Evolutionary conservation across 2,113 vertebrate species (phyloP).

Genomic region (Salvator merianae): DNA sequence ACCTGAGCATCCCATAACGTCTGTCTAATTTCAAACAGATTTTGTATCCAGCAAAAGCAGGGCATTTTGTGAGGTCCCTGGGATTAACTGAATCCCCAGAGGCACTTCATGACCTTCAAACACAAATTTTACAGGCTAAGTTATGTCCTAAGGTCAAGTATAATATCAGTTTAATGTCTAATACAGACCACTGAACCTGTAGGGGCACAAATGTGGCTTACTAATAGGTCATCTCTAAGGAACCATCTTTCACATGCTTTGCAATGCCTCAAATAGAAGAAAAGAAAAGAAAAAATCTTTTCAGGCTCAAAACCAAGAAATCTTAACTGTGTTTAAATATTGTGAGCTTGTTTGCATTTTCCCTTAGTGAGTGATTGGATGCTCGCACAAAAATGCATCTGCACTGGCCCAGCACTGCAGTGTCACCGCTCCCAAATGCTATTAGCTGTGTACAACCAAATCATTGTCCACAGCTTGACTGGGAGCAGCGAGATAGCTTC

Average conservation of each 20-base stretch:
- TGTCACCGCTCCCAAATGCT: no score
- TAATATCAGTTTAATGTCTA: constrained; percentile 43
- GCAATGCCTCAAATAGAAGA: background rate
- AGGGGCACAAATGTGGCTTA: constrained; percentile 25
- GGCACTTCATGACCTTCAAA: constrained; percentile 44
- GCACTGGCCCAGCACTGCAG: no score
- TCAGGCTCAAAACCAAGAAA: background rate
- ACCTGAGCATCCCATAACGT: background rate
- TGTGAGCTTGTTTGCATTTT: no score
- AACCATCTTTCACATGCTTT: background rate
- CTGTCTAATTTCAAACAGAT: constrained; percentile 23
- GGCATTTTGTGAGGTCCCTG: constrained; percentile 8
- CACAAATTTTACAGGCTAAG: constrained; percentile 42
- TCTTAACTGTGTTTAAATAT: background rate
- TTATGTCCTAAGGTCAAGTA: constrained; percentile 38
- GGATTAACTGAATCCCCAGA: constrained; percentile 40
- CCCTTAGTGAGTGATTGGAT: no score
- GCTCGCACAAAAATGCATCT: no score
- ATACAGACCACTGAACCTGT: constrained; percentile 45
- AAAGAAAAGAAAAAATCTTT: background rate
- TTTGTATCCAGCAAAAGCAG: background rate
- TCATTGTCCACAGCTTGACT: no score
- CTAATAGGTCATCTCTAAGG: constrained; percentile 21
- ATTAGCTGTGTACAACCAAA: no score
- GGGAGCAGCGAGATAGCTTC: no score